These are phyloP conservation scores for Scaptomyza cyrtandrae DNA, from an alignment of 2,888 invertebrate species.

Conservation along the genomic window DNA sequence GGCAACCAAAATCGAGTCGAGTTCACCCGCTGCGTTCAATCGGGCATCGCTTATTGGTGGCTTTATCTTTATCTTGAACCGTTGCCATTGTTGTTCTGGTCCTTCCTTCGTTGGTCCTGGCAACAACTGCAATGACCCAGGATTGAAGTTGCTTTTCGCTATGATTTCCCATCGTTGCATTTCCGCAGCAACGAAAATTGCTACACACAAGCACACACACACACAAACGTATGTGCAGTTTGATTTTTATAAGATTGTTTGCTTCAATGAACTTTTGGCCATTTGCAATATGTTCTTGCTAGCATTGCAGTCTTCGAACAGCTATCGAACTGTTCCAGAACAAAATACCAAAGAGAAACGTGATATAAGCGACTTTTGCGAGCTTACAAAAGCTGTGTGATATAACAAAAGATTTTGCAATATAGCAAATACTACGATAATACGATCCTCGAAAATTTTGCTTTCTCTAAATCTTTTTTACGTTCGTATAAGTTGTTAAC, in stretches of 20 bases:
- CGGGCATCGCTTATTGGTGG: conserved; percentile 46
- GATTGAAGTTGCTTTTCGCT: conserved; percentile 11
- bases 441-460: neutral
- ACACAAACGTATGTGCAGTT: neutral
- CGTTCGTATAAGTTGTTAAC: neutral
- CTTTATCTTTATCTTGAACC: conserved; percentile 48
- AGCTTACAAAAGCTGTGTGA: too few species aligned
- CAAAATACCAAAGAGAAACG: neutral
- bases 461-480: neutral
- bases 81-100: conserved; percentile 22
- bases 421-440: too few species aligned
- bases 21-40: conserved; percentile 48
- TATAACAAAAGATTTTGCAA: too few species aligned
- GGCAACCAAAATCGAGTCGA: conserved; percentile 35
- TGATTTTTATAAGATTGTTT: neutral
- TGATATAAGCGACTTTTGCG: too few species aligned
- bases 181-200: conserved; percentile 55
- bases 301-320: neutral
- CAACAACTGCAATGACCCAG: conserved; percentile 7
- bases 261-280: conserved; percentile 1
- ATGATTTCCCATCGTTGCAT: conserved; percentile 35
- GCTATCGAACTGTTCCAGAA: neutral
- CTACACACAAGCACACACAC: neutral
- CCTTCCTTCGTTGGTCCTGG: neutral
- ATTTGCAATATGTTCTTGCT: neutral